A percentile compares a stretch with the other conserved stretches of the same genome.
These are phyloP conservation scores for Sialis fuliginosa DNA, from an alignment of 2,888 invertebrate species.

Conservation along the genomic window DNA sequence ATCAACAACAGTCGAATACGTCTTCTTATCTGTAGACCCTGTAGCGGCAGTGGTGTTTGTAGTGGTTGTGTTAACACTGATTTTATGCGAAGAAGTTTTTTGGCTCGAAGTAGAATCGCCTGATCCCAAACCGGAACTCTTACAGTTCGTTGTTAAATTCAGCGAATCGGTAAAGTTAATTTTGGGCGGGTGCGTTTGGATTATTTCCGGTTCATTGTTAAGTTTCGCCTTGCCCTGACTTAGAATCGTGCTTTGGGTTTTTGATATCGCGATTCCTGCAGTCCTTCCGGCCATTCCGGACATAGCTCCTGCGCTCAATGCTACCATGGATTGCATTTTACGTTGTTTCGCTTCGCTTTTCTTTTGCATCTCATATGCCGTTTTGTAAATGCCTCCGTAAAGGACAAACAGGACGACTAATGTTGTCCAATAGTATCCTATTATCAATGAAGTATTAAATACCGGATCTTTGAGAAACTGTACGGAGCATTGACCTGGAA, in stretches of 20 bases:
- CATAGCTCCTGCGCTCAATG: constrained; percentile 77
- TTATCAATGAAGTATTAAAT: constrained; percentile 92
- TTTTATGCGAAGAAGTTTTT: constrained; percentile 38
- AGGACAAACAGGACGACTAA: constrained; percentile 85
- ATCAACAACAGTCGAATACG: constrained; percentile 14
- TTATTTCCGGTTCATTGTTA: constrained; percentile 26
- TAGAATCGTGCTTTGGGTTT: constrained; percentile 48
- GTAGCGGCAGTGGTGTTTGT: constrained; percentile 32
- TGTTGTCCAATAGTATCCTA: constrained; percentile 96
- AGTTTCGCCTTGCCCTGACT: constrained; percentile 54
- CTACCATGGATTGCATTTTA: constrained; percentile 91
- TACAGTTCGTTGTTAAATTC: constrained; percentile 16
- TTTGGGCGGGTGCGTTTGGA: constrained; percentile 17
- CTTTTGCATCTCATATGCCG: constrained; percentile 93
- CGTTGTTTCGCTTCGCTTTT: constrained; percentile 92
- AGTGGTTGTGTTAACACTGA: constrained; percentile 35
- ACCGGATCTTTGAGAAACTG: constrained; percentile 95
- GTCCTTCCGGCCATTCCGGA: constrained; percentile 78
- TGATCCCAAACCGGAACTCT: constrained; percentile 19
- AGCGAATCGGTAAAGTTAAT: constrained; percentile 14
- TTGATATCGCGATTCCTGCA: constrained; percentile 70
- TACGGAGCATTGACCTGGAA: constrained; percentile 81
- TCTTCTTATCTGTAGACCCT: constrained; percentile 14
- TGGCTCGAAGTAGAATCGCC: constrained; percentile 42
- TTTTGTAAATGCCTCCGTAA: constrained; percentile 94